These are phyloP conservation scores for Rambutsinella grinnellia DNA, from an alignment of 2,888 invertebrate species.

Conservation along the genomic window DNA sequence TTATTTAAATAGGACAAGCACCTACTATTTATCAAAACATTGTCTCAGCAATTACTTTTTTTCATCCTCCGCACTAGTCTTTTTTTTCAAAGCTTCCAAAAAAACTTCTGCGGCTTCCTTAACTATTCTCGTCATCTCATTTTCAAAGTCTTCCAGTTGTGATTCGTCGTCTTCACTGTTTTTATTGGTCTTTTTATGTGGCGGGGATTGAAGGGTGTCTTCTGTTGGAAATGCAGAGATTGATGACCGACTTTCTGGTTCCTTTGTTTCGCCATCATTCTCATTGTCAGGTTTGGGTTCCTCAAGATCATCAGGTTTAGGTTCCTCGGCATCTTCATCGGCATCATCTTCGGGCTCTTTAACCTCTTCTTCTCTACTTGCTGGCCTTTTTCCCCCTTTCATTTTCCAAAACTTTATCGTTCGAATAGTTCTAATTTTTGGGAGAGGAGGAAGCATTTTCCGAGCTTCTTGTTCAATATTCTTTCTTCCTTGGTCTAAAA, in stretches of 20 bases:
- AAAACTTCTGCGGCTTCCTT: conserved; percentile 19
- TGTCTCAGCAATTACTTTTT: background rate
- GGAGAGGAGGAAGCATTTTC: conserved; percentile 3
- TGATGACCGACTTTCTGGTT: background rate
- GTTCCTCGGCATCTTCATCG: background rate
- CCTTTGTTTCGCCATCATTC: background rate
- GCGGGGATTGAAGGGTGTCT: too few relatives aligned
- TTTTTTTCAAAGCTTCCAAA: conserved; percentile 13
- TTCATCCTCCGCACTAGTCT: conserved; percentile 27
- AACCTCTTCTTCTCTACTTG: background rate
- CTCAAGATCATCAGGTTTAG: background rate
- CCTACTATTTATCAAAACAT: too few relatives aligned
- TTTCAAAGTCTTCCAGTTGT: background rate
- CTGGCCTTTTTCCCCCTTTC: background rate
- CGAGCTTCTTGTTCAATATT: conserved; percentile 16
- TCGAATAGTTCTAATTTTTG: background rate
- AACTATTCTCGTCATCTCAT: background rate
- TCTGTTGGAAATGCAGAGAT: too few relatives aligned
- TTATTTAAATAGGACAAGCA: too few relatives aligned
- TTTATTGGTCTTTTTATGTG: background rate
- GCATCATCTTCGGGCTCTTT: background rate
- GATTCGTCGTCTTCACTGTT: background rate
- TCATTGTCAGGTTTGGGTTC: background rate
- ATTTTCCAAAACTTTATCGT: too few relatives aligned
- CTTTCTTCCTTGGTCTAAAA: conserved; percentile 18